Evolutionary conservation across 2,888 invertebrate genomes (phyloP).

Genomic region (Clistopyga incitator): DNA sequence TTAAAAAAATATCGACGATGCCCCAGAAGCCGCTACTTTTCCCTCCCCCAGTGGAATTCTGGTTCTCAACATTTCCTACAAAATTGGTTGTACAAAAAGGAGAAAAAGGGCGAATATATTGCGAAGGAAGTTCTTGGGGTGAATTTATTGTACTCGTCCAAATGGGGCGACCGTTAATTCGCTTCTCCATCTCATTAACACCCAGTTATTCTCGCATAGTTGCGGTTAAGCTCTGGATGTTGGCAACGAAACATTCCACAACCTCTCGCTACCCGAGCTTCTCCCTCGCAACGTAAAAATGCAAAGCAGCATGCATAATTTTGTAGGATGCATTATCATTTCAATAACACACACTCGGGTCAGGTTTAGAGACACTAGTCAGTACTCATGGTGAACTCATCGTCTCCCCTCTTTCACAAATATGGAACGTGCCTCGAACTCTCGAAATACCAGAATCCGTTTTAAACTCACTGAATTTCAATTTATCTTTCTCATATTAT

Average conservation of each 20-base stretch:
- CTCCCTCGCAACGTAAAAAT: conserved; percentile 66
- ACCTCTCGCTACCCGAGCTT: neutral
- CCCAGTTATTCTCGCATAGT: conserved; percentile 49
- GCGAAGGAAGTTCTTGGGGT: conserved; percentile 42
- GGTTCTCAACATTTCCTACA: neutral
- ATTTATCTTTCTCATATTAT: too few relatives aligned
- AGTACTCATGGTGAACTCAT: neutral
- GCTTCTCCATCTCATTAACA: conserved; percentile 62
- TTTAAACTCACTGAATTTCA: too few relatives aligned
- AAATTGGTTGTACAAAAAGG: neutral
- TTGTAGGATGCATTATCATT: conserved; percentile 67
- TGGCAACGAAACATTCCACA: conserved; percentile 35
- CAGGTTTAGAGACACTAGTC: conserved; percentile 13
- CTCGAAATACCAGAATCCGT: neutral
- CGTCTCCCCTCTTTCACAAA: neutral
- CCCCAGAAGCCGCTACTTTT: conserved; percentile 25
- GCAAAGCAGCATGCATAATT: conserved; percentile 70
- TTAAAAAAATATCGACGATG: conserved; percentile 65
- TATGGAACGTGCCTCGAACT: neutral
- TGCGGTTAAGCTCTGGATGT: conserved; percentile 25
- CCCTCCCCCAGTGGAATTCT: neutral
- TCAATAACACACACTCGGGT: conserved; percentile 69
- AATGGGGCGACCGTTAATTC: conserved; percentile 60
- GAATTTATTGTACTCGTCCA: conserved; percentile 55
- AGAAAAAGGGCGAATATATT: conserved; percentile 22